Conservation (phyloP, 2,113 vertebrate genomes). For the Rhinichthys klamathensis region DNA sequence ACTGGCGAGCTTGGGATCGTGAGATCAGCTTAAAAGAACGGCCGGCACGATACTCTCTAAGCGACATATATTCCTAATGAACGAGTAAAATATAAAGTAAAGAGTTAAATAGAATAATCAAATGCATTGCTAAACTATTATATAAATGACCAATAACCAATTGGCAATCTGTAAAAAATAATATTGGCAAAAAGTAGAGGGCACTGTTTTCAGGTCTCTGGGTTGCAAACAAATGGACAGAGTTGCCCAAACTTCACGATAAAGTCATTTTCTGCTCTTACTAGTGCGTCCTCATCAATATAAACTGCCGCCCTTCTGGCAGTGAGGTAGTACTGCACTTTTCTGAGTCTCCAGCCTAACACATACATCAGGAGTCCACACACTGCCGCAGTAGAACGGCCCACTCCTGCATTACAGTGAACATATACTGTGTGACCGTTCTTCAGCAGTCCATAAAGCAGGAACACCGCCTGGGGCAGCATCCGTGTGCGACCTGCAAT, state of each 20-base stretch:
- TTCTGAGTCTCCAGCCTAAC: constrained; percentile 86
- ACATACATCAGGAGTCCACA: constrained; percentile 92
- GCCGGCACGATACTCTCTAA: no score
- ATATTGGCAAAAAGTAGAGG: no score
- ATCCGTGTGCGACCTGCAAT: constrained; percentile 86
- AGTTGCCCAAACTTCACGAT: constrained; percentile 86
- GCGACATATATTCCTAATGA: no score
- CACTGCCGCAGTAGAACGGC: constrained; percentile 88
- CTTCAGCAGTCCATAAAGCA: constrained; percentile 89
- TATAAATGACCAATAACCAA: no score
- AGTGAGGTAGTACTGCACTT: constrained; percentile 89
- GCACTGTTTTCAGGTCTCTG: constrained; percentile 59
- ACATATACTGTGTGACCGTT: constrained; percentile 92
- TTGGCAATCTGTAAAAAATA: no score
- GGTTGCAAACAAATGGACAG: constrained; percentile 67
- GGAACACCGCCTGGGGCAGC: constrained; percentile 93
- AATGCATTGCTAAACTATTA: no score
- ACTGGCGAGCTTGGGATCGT: no score
- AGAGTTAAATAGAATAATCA: no score
- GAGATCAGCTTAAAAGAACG: no score
- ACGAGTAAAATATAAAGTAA: no score
- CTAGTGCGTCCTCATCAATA: constrained; percentile 91
- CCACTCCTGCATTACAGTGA: constrained; percentile 95
- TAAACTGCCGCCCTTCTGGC: constrained; percentile 87
- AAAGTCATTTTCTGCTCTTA: constrained; percentile 85